phyloP scores from a whole-genome alignment of 2,797 vertebrate species.

The Pangasius larnaudii region DNA sequence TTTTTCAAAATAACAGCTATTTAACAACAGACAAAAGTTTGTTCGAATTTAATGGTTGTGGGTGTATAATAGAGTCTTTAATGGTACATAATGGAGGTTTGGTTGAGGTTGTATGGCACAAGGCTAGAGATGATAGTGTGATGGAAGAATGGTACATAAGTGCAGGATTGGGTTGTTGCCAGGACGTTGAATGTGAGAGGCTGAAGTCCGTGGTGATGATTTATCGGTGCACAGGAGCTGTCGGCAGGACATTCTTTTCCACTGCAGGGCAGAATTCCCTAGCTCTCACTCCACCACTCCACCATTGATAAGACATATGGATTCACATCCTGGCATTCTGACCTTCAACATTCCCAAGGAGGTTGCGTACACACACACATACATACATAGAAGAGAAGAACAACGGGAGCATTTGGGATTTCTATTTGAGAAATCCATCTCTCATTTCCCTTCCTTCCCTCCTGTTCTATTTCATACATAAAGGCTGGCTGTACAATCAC shows the following conservation, averaged over 20 bases:
- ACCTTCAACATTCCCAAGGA: constrained; percentile 53
- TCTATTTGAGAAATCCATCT: constrained; percentile 42
- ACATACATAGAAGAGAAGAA: background rate
- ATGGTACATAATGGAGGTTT: constrained; percentile 12
- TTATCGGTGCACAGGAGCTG: constrained; percentile 46
- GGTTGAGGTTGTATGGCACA: background rate
- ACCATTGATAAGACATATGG: constrained; percentile 54
- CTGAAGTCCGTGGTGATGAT: constrained; percentile 36
- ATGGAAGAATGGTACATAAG: background rate
- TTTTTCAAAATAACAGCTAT: background rate
- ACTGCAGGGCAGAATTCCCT: constrained; percentile 25
- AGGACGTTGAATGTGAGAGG: constrained; percentile 7
- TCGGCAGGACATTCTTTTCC: constrained; percentile 29
- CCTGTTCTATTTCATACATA: constrained; percentile 26
- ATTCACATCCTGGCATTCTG: constrained; percentile 39
- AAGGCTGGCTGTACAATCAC: constrained; percentile 25
- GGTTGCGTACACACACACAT: background rate
- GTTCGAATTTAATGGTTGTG: background rate
- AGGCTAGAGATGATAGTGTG: constrained; percentile 23
- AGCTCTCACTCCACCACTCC: constrained; percentile 5
- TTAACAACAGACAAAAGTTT: background rate
- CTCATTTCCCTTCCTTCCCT: constrained; percentile 27
- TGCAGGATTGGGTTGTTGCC: constrained; percentile 22
- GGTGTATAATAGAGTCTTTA: constrained; percentile 6
- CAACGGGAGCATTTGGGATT: constrained; percentile 18